phyloP scores from a whole-genome alignment of 2,888 invertebrate genomes.

The Oxycera nigricornis region DNA sequence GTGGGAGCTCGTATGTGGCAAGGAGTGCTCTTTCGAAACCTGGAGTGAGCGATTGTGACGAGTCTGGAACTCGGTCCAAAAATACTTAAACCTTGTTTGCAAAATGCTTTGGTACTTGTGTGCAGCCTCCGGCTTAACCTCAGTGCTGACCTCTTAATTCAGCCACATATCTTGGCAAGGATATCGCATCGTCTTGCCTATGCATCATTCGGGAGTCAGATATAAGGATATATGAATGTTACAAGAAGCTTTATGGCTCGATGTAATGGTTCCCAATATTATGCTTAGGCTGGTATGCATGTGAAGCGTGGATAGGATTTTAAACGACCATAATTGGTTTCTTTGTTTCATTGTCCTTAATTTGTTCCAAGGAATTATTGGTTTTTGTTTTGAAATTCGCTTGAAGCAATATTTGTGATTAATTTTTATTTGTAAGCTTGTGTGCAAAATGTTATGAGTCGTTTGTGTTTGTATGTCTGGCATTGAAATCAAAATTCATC shows the following conservation, averaged over 20 bases:
- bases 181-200: not conserved
- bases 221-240: not conserved
- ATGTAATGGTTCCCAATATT: no score
- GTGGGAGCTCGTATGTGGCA: not conserved
- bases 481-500: no score
- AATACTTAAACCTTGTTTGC: constrained; percentile 21
- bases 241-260: not conserved
- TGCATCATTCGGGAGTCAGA: not conserved
- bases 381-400: not conserved
- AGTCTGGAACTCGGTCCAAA: not conserved
- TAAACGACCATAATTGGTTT: not conserved
- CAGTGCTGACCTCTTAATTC: constrained; percentile 27
- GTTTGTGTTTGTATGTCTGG: no score
- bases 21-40: not conserved
- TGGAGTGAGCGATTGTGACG: no score
- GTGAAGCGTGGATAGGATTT: not conserved
- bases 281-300: no score
- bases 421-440: no score
- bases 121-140: not conserved
- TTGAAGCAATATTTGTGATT: no score
- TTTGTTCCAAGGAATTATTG: not conserved
- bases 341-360: no score
- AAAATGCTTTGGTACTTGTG: not conserved
- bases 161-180: constrained; percentile 16
- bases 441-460: no score